Conservation (phyloP, 35 echinoderm and acorn worm genomes). For the Heliocidaris erythrogramma region DNA sequence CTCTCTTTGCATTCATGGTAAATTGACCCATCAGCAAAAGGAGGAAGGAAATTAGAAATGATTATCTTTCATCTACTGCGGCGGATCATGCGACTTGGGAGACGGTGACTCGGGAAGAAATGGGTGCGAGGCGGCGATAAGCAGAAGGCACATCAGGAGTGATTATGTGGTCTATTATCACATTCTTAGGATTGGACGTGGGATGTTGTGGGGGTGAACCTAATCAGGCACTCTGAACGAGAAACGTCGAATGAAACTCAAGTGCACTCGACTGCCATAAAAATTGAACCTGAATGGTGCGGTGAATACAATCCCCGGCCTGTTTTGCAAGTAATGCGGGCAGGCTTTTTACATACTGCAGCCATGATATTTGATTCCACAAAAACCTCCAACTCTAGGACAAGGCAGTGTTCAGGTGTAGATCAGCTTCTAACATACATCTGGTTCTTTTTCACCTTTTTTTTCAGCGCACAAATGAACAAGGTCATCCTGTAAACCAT, state of each 20-base stretch:
- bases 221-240: background rate
- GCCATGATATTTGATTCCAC: background rate
- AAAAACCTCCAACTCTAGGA: background rate
- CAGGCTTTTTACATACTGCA: background rate
- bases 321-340: background rate
- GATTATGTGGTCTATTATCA: slow-evolving; percentile 41
- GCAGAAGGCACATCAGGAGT: background rate
- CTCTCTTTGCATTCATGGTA: background rate
- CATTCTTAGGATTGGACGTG: background rate
- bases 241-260: background rate
- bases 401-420: background rate
- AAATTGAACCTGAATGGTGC: background rate
- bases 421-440: background rate
- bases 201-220: background rate
- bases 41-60: slow-evolving; percentile 26
- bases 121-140: slow-evolving; percentile 25
- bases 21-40: slow-evolving; percentile 31
- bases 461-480: background rate
- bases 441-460: background rate
- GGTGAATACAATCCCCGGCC: background rate
- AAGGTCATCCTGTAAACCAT: background rate
- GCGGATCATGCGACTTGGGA: background rate
- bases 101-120: background rate
- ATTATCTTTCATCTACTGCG: slow-evolving; percentile 30
- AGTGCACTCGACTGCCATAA: background rate